phyloP scores from a whole-genome alignment of 2,888 invertebrate genomes.

The Cataglyphis livida region DNA sequence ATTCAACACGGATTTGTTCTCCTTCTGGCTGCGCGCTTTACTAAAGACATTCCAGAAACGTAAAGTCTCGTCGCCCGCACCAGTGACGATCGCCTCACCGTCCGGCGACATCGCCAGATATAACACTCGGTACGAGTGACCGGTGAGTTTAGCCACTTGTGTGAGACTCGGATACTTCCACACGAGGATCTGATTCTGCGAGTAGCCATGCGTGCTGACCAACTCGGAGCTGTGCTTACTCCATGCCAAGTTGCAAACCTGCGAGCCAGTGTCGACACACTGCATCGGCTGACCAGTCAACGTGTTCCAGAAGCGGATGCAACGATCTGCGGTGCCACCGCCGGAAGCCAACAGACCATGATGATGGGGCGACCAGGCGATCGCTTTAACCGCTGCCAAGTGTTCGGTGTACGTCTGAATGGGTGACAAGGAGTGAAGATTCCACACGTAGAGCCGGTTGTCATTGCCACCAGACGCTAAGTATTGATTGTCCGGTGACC shows the following conservation, averaged over 20 bases:
- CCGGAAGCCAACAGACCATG: constrained; percentile 98
- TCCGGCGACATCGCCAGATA: constrained; percentile 99
- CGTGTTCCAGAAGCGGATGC: constrained; percentile 99
- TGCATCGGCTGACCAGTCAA: constrained; percentile 99
- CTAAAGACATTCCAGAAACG: constrained; percentile 99
- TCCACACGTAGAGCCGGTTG: constrained; percentile 97
- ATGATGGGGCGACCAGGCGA: constrained; percentile 99
- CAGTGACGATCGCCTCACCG: constrained; percentile 99
- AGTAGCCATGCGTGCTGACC: constrained; percentile 99
- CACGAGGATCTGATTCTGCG: constrained; percentile 99
- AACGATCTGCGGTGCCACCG: constrained; percentile 99
- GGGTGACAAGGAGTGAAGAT: constrained; percentile 93
- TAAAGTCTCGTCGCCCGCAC: constrained; percentile 99
- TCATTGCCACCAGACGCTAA: constrained; percentile 99
- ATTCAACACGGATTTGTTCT: constrained; percentile 97
- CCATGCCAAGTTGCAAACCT: constrained; percentile 99
- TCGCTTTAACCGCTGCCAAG: constrained; percentile 98
- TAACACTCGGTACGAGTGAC: constrained; percentile 97
- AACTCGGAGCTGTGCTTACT: constrained; percentile 99
- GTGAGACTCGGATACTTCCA: constrained; percentile 99
- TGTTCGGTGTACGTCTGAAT: constrained; percentile 99
- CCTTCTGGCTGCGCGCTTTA: constrained; percentile 97
- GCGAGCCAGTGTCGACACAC: constrained; percentile 98
- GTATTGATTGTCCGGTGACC: constrained; percentile 99
- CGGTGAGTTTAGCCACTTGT: constrained; percentile 98